phyloP scores from a whole-genome alignment of 2,888 invertebrate genomes.

The Napeogenes sylphis region DNA sequence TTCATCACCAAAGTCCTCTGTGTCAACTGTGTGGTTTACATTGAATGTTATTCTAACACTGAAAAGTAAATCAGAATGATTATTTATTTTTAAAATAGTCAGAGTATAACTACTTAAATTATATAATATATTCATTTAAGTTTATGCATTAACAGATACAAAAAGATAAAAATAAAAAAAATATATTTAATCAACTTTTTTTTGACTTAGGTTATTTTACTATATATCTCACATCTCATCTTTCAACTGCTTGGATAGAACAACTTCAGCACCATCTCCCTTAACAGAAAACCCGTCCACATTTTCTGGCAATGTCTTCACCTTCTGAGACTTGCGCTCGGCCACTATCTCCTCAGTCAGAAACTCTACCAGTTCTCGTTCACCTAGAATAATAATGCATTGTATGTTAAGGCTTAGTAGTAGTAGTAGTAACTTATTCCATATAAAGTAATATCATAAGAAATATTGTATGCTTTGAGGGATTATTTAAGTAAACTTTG shows the following conservation, averaged over 20 bases:
- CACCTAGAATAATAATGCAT: conserved; percentile 75
- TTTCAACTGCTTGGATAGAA: conserved; percentile 83
- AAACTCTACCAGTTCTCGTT: conserved; percentile 92
- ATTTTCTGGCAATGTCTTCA: conserved; percentile 84
- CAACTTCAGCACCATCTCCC: conserved; percentile 90
- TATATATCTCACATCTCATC: conserved; percentile 81
- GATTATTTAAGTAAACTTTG: no score
- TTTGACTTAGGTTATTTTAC: no score
- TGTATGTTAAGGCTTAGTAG: no score
- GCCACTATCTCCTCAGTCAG: conserved; percentile 95
- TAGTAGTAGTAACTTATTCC: no score
- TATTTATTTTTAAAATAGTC: no score
- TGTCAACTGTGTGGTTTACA: conserved; percentile 96
- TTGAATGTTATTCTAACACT: conserved; percentile 82
- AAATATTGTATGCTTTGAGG: no score
- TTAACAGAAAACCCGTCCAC: conserved; percentile 90
- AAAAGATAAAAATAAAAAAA: no score
- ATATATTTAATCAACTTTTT: no score
- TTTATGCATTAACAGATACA: no score
- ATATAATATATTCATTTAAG: no score
- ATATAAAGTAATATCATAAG: no score
- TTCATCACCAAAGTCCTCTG: conserved; percentile 84
- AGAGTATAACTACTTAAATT: no score
- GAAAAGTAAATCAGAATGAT: conserved; percentile 33
- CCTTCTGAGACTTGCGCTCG: conserved; percentile 90